Evolutionary conservation across 2,113 vertebrate genomes (phyloP).

Genomic region (Mesitornis unicolor): DNA sequence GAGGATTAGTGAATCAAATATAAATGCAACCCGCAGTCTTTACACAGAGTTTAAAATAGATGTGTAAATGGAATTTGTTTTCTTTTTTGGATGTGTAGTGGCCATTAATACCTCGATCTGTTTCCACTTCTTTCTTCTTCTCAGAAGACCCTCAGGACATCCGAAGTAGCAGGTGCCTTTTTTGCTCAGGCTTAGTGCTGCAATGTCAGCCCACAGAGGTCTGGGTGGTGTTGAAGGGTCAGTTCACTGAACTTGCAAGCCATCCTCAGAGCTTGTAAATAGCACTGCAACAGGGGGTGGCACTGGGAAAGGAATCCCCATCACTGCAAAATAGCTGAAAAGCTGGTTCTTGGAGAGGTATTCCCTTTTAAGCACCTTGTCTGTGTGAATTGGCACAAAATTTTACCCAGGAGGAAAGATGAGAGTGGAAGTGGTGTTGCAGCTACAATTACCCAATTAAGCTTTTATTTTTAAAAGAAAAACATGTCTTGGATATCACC

Average conservation of each 20-base stretch:
- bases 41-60: background rate
- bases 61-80: background rate
- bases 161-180: background rate
- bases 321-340: background rate
- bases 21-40: background rate
- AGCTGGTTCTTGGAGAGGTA: background rate
- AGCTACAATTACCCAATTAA: background rate
- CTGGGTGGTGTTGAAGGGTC: fast-evolving
- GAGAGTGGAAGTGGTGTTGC: background rate
- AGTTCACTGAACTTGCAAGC: background rate
- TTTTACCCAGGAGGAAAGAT: background rate
- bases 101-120: background rate
- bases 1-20: background rate
- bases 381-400: background rate
- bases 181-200: background rate
- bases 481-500: background rate
- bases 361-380: background rate
- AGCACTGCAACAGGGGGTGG: background rate
- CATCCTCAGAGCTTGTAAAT: background rate
- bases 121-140: background rate
- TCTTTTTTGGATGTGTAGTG: background rate
- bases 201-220: too few species aligned
- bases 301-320: background rate
- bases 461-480: background rate
- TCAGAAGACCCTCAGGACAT: background rate